Conservation (phyloP, 1,140 invertebrate species). For the Drosophila arawakana region DNA sequence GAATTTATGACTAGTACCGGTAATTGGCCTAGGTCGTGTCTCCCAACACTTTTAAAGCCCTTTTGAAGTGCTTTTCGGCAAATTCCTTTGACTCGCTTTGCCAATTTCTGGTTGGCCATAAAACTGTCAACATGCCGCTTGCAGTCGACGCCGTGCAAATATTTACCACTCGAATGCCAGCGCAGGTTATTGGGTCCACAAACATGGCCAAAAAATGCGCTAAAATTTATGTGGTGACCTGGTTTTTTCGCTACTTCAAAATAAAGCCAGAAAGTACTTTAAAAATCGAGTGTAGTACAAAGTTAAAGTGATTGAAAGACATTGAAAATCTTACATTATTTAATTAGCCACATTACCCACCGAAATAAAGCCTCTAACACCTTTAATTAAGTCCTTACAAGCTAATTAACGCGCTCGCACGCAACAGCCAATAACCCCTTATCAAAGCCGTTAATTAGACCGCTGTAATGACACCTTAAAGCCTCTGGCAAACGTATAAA, state of each 20-base stretch:
- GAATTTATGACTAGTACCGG: constrained; percentile 52
- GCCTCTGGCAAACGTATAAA: constrained; percentile 12
- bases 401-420: constrained; percentile 10
- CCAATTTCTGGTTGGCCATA: constrained; percentile 35
- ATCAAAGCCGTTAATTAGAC: constrained; percentile 13
- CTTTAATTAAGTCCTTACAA: constrained; percentile 9
- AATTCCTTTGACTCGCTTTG: constrained; percentile 1
- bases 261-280: background rate
- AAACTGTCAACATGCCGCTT: constrained; percentile 59
- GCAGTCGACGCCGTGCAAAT: constrained; percentile 50
- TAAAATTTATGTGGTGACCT: constrained; percentile 71
- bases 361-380: background rate
- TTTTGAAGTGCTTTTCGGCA: background rate
- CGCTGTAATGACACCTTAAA: constrained; percentile 6
- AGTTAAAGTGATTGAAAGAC: background rate
- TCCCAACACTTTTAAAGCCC: constrained; percentile 17
- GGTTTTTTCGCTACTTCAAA: constrained; percentile 13
- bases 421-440: constrained; percentile 3
- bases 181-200: background rate
- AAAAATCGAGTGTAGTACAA: background rate
- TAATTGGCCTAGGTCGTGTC: constrained; percentile 66
- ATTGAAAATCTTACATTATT: background rate
- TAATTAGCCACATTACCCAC: background rate
- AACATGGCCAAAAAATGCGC: constrained; percentile 47
- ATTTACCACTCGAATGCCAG: constrained; percentile 55